These are phyloP conservation scores for Gorsachius goisagi DNA, from an alignment of 2,113 vertebrate species.

Conservation along the genomic window DNA sequence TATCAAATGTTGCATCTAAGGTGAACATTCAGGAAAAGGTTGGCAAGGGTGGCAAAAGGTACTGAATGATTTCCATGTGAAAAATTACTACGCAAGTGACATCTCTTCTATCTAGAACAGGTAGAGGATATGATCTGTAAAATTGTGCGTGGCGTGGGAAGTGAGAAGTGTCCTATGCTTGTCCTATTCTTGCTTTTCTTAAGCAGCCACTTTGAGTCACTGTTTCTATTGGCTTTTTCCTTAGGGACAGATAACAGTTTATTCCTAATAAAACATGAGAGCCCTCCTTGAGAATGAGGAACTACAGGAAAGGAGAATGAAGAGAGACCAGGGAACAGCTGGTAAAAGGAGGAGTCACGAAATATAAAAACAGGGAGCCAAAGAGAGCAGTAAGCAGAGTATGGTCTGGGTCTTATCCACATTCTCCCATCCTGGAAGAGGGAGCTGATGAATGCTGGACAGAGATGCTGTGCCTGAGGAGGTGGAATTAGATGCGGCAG, in stretches of 20 bases:
- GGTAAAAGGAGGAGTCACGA: background rate
- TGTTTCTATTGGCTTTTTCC: background rate
- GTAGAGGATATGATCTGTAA: background rate
- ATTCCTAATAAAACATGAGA: background rate
- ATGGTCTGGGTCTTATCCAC: background rate
- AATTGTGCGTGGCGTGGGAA: background rate
- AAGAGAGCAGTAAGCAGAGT: background rate
- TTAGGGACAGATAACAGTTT: background rate
- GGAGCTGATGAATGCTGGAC: background rate
- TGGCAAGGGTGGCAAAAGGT: background rate
- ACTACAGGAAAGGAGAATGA: background rate
- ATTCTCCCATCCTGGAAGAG: fast-evolving
- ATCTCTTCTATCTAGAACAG: background rate
- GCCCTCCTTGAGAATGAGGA: background rate
- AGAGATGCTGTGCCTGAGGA: background rate
- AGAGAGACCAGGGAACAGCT: background rate
- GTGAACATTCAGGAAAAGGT: background rate
- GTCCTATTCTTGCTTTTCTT: background rate
- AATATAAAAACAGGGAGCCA: background rate
- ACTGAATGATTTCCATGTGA: background rate
- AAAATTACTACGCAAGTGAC: background rate
- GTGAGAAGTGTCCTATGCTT: background rate
- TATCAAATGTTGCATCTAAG: background rate
- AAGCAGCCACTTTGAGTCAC: background rate
- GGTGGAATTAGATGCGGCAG: background rate